A percentile compares a stretch with the other conserved stretches of the same genome.
Conservation (phyloP, 2,888 invertebrate genomes). For the Tridacna gigas region DNA sequence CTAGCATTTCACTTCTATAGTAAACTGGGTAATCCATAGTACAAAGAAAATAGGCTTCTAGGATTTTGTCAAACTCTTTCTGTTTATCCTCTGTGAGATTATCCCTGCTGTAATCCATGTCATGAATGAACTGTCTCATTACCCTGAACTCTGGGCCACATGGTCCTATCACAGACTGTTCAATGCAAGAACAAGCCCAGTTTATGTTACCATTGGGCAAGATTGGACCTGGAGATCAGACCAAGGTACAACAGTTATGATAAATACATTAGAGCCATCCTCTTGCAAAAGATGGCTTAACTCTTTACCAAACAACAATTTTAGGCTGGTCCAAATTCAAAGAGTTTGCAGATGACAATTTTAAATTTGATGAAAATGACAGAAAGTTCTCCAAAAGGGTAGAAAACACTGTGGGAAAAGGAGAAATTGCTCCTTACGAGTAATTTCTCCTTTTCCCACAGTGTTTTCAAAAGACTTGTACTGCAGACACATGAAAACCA, state of each 20-base stretch:
- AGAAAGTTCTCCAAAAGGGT: no score
- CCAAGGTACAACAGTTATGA: no score
- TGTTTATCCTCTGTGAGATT: slow-evolving; percentile 3
- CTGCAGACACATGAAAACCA: no score
- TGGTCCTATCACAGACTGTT: slow-evolving; percentile 45
- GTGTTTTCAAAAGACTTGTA: no score
- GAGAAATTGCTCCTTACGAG: not conserved
- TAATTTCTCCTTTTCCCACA: no score
- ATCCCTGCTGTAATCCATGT: slow-evolving; percentile 23
- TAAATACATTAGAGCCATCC: no score
- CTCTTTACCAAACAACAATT: no score
- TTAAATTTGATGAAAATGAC: no score
- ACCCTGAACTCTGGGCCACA: slow-evolving; percentile 41
- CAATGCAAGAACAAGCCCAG: slow-evolving; percentile 48
- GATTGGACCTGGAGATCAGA: slow-evolving; percentile 29
- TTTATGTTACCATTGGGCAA: slow-evolving; percentile 42
- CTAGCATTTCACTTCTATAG: slow-evolving; percentile 25
- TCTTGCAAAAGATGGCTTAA: no score
- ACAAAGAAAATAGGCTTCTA: slow-evolving; percentile 44
- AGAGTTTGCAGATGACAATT: no score
- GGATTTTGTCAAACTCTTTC: slow-evolving; percentile 29
- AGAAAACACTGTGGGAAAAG: not conserved
- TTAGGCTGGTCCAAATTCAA: no score
- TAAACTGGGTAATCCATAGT: slow-evolving; percentile 51
- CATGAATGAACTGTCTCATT: slow-evolving; percentile 41